Conservation (phyloP, 1,140 invertebrate species). For the Portunus trituberculatus region DNA sequence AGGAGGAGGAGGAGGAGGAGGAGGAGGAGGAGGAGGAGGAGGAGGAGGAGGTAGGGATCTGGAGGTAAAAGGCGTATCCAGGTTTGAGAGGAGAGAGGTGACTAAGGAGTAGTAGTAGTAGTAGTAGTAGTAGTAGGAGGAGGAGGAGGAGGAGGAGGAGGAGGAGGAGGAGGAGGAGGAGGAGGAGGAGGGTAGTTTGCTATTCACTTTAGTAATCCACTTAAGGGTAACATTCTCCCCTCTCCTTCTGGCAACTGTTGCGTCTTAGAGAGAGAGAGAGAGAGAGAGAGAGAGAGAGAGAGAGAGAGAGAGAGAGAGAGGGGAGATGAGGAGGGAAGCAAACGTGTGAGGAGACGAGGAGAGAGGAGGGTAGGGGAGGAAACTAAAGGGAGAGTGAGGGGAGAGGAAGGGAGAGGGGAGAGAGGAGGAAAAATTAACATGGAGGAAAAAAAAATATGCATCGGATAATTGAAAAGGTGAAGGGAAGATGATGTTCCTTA, state of each 20-base stretch:
- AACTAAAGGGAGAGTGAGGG: background rate
- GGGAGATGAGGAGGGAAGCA: too few species aligned
- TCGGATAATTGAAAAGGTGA: slow-evolving; percentile 23
- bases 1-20: slow-evolving; percentile 5
- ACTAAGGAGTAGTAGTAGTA: too few species aligned
- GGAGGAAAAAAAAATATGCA: background rate
- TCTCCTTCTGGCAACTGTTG: background rate
- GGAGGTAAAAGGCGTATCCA: background rate
- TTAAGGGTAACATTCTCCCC: background rate
- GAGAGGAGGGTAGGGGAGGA: too few species aligned
- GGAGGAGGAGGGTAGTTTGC: background rate
- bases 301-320: background rate
- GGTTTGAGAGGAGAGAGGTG: background rate
- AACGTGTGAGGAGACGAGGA: background rate
- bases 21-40: background rate
- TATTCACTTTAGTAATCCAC: slow-evolving; percentile 32
- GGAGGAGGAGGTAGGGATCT: background rate
- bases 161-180: background rate
- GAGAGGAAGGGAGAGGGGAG: background rate
- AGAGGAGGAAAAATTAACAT: background rate
- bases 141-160: background rate
- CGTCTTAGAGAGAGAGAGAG: background rate
- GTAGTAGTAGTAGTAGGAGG: background rate
- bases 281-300: background rate
- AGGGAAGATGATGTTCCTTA: background rate